Evolutionary conservation across 2,797 vertebrate species (phyloP).

Genomic region (Sebastiscus albofasciatus): DNA sequence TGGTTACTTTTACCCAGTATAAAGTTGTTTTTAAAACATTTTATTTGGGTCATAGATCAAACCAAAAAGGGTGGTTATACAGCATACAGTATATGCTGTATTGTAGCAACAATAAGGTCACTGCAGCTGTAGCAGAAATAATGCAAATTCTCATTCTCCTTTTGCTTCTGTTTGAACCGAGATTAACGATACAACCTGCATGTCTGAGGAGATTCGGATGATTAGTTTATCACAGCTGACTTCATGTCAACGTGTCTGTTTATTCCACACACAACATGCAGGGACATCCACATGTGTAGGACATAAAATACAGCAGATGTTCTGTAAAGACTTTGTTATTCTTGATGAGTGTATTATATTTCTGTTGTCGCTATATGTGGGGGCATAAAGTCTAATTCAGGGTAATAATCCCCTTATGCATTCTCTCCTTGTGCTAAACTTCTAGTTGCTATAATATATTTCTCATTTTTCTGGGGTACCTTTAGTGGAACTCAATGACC

Average conservation of each 20-base stretch:
- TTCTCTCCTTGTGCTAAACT: not conserved
- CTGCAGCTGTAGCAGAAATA: not conserved
- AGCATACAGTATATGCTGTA: too few species aligned
- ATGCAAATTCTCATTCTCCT: not conserved
- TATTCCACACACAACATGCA: not conserved
- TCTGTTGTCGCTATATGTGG: not conserved
- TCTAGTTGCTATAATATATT: constrained; percentile 7
- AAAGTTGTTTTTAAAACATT: too few species aligned
- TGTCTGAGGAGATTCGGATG: not conserved
- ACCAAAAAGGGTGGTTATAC: not conserved
- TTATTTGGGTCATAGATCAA: too few species aligned
- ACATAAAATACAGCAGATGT: not conserved
- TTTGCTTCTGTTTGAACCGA: not conserved
- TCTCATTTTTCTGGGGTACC: not conserved
- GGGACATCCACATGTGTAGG: not conserved
- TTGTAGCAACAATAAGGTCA: not conserved
- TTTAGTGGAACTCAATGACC: not conserved
- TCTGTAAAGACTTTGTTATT: not conserved
- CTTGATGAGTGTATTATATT: not conserved
- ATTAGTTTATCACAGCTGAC: not conserved
- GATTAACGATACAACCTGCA: not conserved
- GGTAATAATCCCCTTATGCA: not conserved
- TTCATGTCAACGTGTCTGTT: not conserved
- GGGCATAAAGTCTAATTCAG: not conserved
- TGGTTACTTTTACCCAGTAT: too few species aligned